Base-by-base conservation (phyloP, 2,888 invertebrate species). In the Elegia similella region DNA sequence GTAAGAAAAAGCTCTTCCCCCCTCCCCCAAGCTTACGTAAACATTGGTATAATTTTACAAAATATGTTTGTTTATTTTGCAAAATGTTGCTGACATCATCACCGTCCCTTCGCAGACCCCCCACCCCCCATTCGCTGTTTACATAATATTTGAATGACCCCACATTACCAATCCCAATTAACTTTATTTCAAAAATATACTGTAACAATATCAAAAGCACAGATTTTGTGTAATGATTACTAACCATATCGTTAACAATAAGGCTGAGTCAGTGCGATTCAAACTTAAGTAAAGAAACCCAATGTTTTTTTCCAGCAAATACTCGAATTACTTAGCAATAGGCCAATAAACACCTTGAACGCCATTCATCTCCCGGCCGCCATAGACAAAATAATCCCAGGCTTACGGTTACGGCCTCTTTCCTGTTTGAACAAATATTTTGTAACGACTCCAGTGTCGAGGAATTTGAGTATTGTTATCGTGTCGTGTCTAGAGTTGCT, bases 351-450 rank as follows among this genome's bases (percentile, higher is more conserved):
- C 70, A 70, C 67, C 60, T 59, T 65, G 56, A 68, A 67, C 66
- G 69, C 73, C 72, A 75, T 69, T 69, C 66, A 68, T 60, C 60
- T 56, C 59, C 56, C 55, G 23, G 54, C 38, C 50, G 32, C 44
- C 48, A 48, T 42, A 48, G 56, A 56, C 56, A 30, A 48, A 48
- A 48, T 55, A 47, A 46, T 42, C 16, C 48, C 48, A 42, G 42
- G 56, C 59, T 62, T 66, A 67, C 63, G 63, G 68, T 62, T 65
- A 69, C 64, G 63, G 68, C 68, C 68, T n/a, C 70, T 42, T 80
- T 82, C 78, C 75, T 79, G 80, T 82, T 78, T 80, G 73, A 75
- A 80, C 74, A 79, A 80, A 80, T 76, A 75, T 77, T 80, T 77
- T 75, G 69, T 71, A 66, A 68, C 69, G 61, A 23, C 65, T 57